A percentile compares a stretch with the other conserved stretches of the same genome.
Conservation (phyloP, 2,888 invertebrate genomes). For the Drosophila nr. medialis region DNA sequence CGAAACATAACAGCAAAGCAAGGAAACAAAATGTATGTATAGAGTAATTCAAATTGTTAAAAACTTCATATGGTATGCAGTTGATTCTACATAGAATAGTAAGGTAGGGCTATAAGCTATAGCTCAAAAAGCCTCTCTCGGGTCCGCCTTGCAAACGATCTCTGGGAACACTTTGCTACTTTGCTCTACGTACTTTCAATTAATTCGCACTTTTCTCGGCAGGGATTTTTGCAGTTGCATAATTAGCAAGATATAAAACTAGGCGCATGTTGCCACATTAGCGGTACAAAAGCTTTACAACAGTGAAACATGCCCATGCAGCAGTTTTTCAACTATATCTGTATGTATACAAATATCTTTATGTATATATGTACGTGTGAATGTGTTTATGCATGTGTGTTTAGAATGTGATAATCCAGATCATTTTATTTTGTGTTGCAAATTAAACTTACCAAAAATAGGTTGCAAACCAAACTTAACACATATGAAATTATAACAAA, state of each 20-base stretch:
- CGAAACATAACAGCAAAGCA: constrained; percentile 45
- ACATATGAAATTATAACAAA: not conserved
- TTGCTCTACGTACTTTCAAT: not conserved
- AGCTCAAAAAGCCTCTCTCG: constrained; percentile 9
- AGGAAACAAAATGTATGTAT: constrained; percentile 37
- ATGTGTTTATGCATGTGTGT: not conserved
- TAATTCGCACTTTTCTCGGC: not conserved
- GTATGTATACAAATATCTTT: not conserved
- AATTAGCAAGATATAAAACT: constrained; percentile 3
- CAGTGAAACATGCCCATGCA: constrained; percentile 74
- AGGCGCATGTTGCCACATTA: constrained; percentile 33
- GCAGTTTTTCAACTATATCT: constrained; percentile 16
- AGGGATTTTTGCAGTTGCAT: constrained; percentile 1
- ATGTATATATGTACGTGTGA: not conserved
- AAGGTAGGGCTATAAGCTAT: not conserved
- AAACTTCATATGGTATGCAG: constrained; percentile 2
- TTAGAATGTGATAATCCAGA: not conserved
- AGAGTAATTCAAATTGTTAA: constrained; percentile 40
- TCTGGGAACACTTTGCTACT: constrained; percentile 13
- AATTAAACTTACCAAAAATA: constrained; percentile 65
- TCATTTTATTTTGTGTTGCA: constrained; percentile 1
- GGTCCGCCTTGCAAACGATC: constrained; percentile 2
- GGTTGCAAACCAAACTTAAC: constrained; percentile 8
- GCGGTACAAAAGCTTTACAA: constrained; percentile 74
- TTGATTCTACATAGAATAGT: not conserved